These are phyloP conservation scores for Tuberolachnus salignus DNA, from an alignment of 2,888 invertebrate species.

Conservation along the genomic window DNA sequence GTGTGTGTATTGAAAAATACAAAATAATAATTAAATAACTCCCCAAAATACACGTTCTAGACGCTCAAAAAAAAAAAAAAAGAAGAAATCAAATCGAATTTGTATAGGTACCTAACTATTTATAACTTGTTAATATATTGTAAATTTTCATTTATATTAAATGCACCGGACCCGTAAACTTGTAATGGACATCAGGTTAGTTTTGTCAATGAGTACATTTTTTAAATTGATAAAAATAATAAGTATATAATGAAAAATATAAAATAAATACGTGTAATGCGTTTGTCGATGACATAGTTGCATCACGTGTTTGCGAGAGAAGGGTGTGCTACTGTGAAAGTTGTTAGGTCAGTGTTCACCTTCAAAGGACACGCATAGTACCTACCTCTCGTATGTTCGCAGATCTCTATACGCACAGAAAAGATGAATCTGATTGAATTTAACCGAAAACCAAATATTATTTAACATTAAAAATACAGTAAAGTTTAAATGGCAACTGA, in stretches of 20 bases:
- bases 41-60: too few species aligned
- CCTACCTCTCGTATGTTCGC: not conserved
- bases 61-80: too few species aligned
- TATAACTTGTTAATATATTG: too few species aligned
- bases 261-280: constrained; percentile 2
- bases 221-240: not conserved
- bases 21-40: too few species aligned
- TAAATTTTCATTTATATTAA: too few species aligned
- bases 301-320: constrained; percentile 54
- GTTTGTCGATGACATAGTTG: constrained; percentile 52
- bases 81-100: too few species aligned
- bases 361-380: constrained; percentile 45
- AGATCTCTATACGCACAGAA: constrained; percentile 9
- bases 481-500: not conserved
- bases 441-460: constrained; percentile 17
- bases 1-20: too few species aligned
- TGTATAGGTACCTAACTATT: too few species aligned
- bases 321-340: constrained; percentile 57
- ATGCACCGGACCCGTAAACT: too few species aligned
- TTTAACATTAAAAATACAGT: too few species aligned
- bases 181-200: too few species aligned
- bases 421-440: constrained; percentile 14
- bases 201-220: constrained; percentile 8
- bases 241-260: constrained; percentile 3
- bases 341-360: constrained; percentile 55